A percentile compares a stretch with the other conserved stretches of the same genome.
These are phyloP conservation scores for Lydus trimaculatus DNA, from an alignment of 2,888 invertebrate genomes.

Conservation along the genomic window DNA sequence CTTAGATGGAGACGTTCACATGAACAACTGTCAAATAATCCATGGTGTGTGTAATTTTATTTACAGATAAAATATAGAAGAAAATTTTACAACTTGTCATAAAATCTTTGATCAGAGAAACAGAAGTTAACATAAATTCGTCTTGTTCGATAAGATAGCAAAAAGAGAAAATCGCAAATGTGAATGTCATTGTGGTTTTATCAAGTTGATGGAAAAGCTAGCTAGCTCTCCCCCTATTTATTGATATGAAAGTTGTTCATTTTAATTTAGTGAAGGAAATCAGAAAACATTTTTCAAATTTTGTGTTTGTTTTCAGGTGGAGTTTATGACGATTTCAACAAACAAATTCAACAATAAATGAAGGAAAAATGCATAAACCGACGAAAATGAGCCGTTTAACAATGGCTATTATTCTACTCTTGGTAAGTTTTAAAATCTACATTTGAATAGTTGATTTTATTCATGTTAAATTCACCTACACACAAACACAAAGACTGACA, in stretches of 20 bases:
- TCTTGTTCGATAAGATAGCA: slow-evolving; percentile 19
- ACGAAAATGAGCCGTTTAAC: slow-evolving; percentile 20
- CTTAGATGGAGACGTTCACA: neutral
- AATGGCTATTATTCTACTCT: slow-evolving; percentile 14
- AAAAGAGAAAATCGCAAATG: slow-evolving; percentile 5
- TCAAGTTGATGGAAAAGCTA: neutral
- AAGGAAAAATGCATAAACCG: slow-evolving; percentile 22
- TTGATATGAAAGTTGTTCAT: neutral
- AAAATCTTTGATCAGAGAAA: slow-evolving; percentile 33
- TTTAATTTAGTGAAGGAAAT: neutral
- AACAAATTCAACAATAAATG: slow-evolving; percentile 23
- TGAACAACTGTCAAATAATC: slow-evolving; percentile 23
- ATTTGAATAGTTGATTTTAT: neutral
- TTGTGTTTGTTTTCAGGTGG: slow-evolving; percentile 23
- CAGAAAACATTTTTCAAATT: neutral
- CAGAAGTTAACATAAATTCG: slow-evolving; percentile 28
- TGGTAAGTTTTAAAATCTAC: slow-evolving; percentile 17
- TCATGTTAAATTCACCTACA: neutral
- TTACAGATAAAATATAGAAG: slow-evolving; percentile 32
- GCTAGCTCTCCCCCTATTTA: neutral
- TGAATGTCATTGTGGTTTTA: neutral
- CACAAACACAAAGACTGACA: neutral
- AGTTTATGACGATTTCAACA: slow-evolving; percentile 15
- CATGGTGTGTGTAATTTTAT: slow-evolving; percentile 29
- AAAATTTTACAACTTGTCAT: slow-evolving; percentile 29